These are phyloP conservation scores for Lepilemur septentrionalis DNA, from an alignment of 2,797 vertebrate genomes.

Conservation along the genomic window DNA sequence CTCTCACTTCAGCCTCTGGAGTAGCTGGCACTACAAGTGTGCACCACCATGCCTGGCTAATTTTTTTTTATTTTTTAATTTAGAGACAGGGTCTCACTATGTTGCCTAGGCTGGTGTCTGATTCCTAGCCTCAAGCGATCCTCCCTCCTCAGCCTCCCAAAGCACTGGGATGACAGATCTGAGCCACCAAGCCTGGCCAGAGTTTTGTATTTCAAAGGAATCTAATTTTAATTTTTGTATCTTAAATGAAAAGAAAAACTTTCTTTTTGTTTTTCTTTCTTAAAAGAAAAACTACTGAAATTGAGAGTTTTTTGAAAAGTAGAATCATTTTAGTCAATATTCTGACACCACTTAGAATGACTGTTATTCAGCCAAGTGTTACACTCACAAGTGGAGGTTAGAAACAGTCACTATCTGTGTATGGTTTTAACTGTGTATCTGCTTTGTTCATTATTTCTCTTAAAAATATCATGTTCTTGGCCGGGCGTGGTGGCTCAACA, in stretches of 20 bases:
- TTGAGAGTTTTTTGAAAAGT: not conserved
- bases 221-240: not conserved
- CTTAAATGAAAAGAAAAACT: not conserved
- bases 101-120: too few species aligned
- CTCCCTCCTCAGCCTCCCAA: too few species aligned
- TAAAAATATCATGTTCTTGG: not conserved
- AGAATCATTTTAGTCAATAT: not conserved
- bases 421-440: not conserved
- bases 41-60: not conserved
- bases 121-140: too few species aligned
- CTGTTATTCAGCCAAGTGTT: not conserved
- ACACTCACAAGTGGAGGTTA: not conserved
- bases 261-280: not conserved
- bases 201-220: not conserved
- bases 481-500: too few species aligned
- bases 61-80: too few species aligned
- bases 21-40: not conserved
- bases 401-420: not conserved
- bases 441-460: not conserved
- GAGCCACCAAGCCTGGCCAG: not conserved
- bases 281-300: not conserved
- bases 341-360: not conserved
- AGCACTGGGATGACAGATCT: not conserved
- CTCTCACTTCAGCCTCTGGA: not conserved
- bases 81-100: too few species aligned